Evolutionary conservation across 2,888 invertebrate genomes (phyloP).

Genomic region (Glyphotaelius pellucidus): DNA sequence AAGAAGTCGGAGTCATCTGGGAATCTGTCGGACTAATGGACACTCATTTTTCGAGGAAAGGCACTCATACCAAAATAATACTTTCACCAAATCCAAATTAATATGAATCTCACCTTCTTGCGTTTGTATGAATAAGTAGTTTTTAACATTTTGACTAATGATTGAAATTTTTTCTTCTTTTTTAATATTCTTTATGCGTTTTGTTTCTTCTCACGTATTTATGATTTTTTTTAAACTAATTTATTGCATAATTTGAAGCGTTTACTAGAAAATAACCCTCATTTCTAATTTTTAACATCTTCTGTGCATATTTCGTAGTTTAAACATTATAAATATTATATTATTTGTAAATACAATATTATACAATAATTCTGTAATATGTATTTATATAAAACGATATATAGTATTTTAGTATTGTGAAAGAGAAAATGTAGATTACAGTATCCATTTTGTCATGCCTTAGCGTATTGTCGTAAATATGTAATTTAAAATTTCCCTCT

Average conservation of each 20-base stretch:
- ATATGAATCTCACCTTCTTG: slow-evolving; percentile 6
- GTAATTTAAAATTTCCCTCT: too few species aligned
- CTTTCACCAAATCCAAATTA: background rate
- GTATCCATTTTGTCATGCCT: background rate
- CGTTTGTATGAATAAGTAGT: background rate
- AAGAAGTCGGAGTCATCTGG: slow-evolving; percentile 66
- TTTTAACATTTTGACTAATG: background rate
- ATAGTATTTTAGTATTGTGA: background rate
- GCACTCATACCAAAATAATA: slow-evolving; percentile 17
- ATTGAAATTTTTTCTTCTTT: background rate
- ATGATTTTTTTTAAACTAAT: background rate
- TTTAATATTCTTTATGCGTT: background rate
- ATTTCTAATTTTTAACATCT: background rate
- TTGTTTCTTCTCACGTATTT: background rate
- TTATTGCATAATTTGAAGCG: background rate
- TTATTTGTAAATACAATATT: background rate
- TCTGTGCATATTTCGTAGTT: background rate
- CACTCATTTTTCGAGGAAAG: background rate
- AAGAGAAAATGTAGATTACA: background rate
- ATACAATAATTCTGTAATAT: background rate
- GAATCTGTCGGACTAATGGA: slow-evolving; percentile 58
- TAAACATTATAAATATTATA: background rate
- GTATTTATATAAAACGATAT: background rate
- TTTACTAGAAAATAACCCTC: background rate
- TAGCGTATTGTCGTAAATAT: too few species aligned